Evolutionary conservation across 2,888 invertebrate species (phyloP).

Genomic region (Serrognathus titanus): DNA sequence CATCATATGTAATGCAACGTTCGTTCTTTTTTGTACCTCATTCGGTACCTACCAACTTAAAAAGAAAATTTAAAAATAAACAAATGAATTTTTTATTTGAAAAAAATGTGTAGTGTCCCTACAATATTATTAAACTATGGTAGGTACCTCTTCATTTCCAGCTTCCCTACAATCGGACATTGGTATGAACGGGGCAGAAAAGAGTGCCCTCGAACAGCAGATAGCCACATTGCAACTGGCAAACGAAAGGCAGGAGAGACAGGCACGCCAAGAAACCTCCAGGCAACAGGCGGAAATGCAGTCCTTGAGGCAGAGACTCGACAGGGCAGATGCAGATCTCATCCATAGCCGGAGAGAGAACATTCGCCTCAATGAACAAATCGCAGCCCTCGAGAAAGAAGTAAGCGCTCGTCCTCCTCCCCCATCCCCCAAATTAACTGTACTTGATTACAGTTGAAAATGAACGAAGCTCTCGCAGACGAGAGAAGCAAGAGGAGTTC

Average conservation of each 20-base stretch:
- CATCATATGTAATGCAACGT: too few relatives aligned
- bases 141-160: slow-evolving; percentile 39
- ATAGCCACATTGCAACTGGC: slow-evolving; percentile 62
- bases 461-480: slow-evolving; percentile 42
- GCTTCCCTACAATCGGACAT: slow-evolving; percentile 74
- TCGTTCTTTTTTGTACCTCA: too few relatives aligned
- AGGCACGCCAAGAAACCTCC: slow-evolving; percentile 71
- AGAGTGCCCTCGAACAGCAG: slow-evolving; percentile 76
- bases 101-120: background rate
- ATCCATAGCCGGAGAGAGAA: slow-evolving; percentile 79
- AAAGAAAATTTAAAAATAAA: too few relatives aligned
- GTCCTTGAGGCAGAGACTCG: slow-evolving; percentile 71
- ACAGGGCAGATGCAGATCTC: slow-evolving; percentile 76
- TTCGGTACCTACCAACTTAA: too few relatives aligned
- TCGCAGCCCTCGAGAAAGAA: slow-evolving; percentile 78
- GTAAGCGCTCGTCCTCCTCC: slow-evolving; percentile 49
- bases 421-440: too few relatives aligned
- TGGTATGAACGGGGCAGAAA: slow-evolving; percentile 71
- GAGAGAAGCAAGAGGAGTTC: slow-evolving; percentile 38
- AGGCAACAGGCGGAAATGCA: slow-evolving; percentile 74
- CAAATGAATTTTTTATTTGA: background rate
- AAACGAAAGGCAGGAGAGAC: slow-evolving; percentile 71
- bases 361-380: slow-evolving; percentile 72
- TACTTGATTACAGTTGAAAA: slow-evolving; percentile 34
- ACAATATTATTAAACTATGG: slow-evolving; percentile 10